These are phyloP conservation scores for Drosophila azteca DNA, from an alignment of 1,140 invertebrate genomes.

Conservation along the genomic window DNA sequence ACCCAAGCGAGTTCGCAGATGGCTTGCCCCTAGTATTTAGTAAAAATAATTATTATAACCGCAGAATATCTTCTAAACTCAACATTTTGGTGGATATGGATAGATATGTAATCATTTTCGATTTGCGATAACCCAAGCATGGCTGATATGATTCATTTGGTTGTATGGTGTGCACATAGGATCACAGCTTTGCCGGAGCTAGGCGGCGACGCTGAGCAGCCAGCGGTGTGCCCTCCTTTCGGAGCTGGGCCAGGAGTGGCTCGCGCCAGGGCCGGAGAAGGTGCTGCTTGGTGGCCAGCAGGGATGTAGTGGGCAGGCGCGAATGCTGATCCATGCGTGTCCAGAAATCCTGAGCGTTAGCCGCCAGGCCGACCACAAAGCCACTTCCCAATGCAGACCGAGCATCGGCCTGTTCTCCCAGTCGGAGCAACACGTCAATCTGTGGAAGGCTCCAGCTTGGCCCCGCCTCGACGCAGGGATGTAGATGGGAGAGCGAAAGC, in stretches of 20 bases:
- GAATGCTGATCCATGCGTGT: conserved; percentile 84
- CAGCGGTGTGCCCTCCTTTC: conserved; percentile 47
- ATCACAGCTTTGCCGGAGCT: conserved; percentile 10
- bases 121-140: no score
- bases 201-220: conserved; percentile 28
- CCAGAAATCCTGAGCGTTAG: conserved; percentile 86
- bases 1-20: no score
- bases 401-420: conserved; percentile 92
- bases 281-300: conserved; percentile 86
- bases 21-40: no score
- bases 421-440: conserved; percentile 90
- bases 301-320: conserved; percentile 85
- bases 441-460: conserved; percentile 93
- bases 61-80: no score
- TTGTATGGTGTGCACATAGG: no score
- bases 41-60: no score
- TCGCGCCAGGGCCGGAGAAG: conserved; percentile 61
- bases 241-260: conserved; percentile 41
- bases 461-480: conserved; percentile 92
- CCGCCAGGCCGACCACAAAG: conserved; percentile 88
- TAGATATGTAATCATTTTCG: no score
- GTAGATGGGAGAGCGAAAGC: conserved; percentile 92
- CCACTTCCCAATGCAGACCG: conserved; percentile 89
- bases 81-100: no score
- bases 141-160: no score